phyloP scores from a whole-genome alignment of 64 coral and sea anemone species.

The Cladopsammia gracilis region DNA sequence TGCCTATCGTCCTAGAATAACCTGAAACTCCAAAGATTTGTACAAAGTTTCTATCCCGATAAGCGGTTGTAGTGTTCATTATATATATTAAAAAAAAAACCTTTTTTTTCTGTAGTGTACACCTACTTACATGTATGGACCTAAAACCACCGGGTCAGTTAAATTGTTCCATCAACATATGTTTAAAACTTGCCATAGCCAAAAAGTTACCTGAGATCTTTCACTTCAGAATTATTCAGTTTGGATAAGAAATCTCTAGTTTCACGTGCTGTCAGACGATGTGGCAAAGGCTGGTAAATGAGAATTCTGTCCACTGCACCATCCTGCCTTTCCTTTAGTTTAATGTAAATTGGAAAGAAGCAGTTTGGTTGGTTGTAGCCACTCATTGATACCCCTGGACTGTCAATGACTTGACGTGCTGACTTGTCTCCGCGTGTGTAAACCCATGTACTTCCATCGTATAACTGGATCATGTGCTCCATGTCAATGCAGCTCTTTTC shows the following conservation, averaged over 20 bases:
- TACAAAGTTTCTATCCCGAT: no score
- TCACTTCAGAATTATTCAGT: not conserved
- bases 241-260: not conserved
- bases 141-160: no score
- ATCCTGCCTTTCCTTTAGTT: constrained; percentile 46
- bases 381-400: constrained; percentile 18
- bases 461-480: constrained; percentile 15
- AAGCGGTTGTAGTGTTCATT: no score
- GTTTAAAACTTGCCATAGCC: no score
- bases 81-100: no score
- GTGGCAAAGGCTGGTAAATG: constrained; percentile 30
- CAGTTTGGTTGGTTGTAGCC: constrained; percentile 36
- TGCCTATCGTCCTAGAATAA: no score
- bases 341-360: constrained; percentile 36
- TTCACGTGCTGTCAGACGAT: not conserved
- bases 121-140: no score
- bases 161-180: no score
- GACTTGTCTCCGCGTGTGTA: not conserved
- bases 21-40: no score
- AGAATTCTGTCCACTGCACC: constrained; percentile 22
- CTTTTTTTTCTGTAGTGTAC: no score
- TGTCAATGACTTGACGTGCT: constrained; percentile 18
- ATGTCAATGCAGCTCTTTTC: not conserved
- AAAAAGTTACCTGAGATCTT: no score
- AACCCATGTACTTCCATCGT: constrained; percentile 31